These are phyloP conservation scores for Colletes collaris DNA, from an alignment of 2,888 invertebrate genomes.

Conservation along the genomic window DNA sequence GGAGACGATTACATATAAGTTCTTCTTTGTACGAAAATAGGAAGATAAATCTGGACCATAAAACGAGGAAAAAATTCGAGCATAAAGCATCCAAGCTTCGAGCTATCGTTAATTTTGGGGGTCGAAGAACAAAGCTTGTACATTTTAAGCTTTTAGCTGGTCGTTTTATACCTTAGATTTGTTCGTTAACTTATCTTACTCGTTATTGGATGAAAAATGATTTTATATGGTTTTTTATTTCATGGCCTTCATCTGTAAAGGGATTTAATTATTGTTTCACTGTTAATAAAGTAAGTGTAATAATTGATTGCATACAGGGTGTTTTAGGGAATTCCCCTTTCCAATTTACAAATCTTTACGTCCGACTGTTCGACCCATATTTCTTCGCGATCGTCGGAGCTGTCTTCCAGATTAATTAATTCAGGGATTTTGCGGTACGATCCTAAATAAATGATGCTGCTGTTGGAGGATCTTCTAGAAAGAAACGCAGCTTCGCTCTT, in stretches of 20 bases:
- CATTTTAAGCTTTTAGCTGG: too few relatives aligned
- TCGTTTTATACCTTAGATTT: too few relatives aligned
- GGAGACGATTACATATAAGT: slow-evolving; percentile 51
- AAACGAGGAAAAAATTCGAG: too few relatives aligned
- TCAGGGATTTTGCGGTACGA: slow-evolving; percentile 71
- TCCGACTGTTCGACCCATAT: background rate
- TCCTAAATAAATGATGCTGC: slow-evolving; percentile 73
- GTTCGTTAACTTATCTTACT: too few relatives aligned
- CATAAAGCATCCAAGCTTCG: too few relatives aligned
- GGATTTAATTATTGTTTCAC: background rate
- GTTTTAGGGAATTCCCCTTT: too few relatives aligned
- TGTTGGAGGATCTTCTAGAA: slow-evolving; percentile 60
- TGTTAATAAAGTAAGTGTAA: background rate
- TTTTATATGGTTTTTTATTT: background rate
- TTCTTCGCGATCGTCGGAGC: slow-evolving; percentile 37
- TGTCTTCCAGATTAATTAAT: slow-evolving; percentile 72
- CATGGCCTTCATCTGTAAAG: background rate
- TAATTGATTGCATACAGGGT: too few relatives aligned
- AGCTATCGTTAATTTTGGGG: too few relatives aligned
- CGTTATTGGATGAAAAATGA: background rate
- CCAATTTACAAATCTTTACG: slow-evolving; percentile 16
- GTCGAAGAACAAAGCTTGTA: too few relatives aligned
- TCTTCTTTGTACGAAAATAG: background rate
- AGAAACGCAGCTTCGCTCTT: slow-evolving; percentile 4
- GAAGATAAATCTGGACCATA: too few relatives aligned